These are phyloP conservation scores for Arothron firmamentum DNA, from an alignment of 2,113 vertebrate species.

Conservation along the genomic window DNA sequence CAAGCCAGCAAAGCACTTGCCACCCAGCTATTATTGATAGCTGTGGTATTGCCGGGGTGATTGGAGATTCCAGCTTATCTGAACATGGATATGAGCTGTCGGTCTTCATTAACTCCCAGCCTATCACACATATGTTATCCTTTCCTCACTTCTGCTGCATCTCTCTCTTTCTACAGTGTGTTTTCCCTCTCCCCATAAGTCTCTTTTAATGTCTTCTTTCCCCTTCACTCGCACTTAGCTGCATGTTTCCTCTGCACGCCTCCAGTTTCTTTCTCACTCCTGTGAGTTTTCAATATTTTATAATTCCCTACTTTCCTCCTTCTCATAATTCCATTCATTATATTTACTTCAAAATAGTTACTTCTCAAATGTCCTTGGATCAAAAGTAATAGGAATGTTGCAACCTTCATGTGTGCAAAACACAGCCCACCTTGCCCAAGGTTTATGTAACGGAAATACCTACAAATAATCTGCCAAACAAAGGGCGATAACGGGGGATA, in stretches of 20 bases:
- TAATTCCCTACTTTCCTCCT: conserved; percentile 51
- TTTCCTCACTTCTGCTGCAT: conserved; percentile 18
- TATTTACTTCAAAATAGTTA: conserved; percentile 53
- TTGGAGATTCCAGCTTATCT: conserved; percentile 58
- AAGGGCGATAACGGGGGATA: conserved; percentile 51
- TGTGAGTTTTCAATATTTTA: conserved; percentile 69
- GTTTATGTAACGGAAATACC: not conserved
- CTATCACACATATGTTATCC: conserved; percentile 25
- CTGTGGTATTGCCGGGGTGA: conserved; percentile 34
- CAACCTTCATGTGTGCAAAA: conserved; percentile 31
- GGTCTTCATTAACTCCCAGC: conserved; percentile 63
- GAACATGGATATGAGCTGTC: conserved; percentile 54
- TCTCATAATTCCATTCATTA: conserved; percentile 53
- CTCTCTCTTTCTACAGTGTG: conserved; percentile 38
- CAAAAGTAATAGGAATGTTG: conserved; percentile 46
- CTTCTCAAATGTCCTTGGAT: conserved; percentile 44
- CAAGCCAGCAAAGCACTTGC: conserved; percentile 42
- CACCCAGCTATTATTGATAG: conserved; percentile 57
- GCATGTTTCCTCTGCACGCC: conserved; percentile 44
- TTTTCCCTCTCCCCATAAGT: conserved; percentile 39
- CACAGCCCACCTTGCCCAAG: not conserved
- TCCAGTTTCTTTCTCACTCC: conserved; percentile 42
- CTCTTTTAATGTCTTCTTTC: conserved; percentile 55
- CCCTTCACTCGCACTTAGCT: conserved; percentile 55
- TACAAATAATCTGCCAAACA: conserved; percentile 13